Base-by-base conservation (phyloP, 2,113 vertebrate genomes). In the Sylvilagus bachmani region DNA sequence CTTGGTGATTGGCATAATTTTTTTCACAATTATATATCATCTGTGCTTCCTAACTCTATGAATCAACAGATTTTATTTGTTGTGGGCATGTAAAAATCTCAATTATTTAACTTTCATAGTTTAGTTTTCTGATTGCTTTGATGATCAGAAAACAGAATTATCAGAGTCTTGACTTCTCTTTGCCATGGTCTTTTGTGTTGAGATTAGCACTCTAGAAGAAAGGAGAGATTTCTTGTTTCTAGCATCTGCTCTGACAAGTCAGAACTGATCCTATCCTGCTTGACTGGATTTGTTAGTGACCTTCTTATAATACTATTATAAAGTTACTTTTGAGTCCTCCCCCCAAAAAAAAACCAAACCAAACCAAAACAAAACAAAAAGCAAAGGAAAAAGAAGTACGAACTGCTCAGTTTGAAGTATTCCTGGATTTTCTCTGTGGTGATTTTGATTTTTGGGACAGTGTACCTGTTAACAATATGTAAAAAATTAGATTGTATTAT, bases 201-300 rank as follows among this genome's bases (percentile, higher is more conserved):
- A 96, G 87, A 77, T 95, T 89, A 96, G 70, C 89, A 94, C 69
- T 86, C 73, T 85, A 83, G 82, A 95, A 97, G 81, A 92, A 95
- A 94, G 89, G 71, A 85, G 51, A 90, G 33, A 77, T 86, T 96
- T 93, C 77, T 94, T 91, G n/a, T 86, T 96, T 92, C n/a, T 96
- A 78, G 75, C 71, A 89, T 96, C 79, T 95, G 78, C 61, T 77
- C 51, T 93, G 75, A 80, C 66, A 95, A 84, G 61, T 93, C 82
- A 86, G 69, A 74, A 95, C 67, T 91, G 89, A 86, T 80, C 61
- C 92, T 91, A 22, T 75, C 51, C 75, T 96, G 82, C 74, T 86
- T 95, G 92, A 80, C 51, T 51, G 83, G 58, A 96, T 86, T 96
- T 95, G 79, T 94, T 91, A 89, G 64, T 92, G 36, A 80, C 61